Conservation (phyloP, 1,140 invertebrate species). For the Bombus picipes region DNA sequence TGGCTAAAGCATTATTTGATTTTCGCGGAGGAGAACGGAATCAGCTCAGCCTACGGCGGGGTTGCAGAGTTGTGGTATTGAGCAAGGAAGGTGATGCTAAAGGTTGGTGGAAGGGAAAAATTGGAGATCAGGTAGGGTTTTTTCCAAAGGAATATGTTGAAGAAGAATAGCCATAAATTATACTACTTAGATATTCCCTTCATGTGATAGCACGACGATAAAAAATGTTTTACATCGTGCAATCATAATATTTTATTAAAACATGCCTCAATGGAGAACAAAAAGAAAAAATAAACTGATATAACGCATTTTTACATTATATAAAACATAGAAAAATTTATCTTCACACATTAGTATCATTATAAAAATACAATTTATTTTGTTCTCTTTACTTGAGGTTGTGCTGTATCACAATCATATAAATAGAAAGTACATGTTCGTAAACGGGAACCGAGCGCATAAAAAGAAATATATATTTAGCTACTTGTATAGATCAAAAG, state of each 20-base stretch:
- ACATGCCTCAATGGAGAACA: conserved; percentile 40
- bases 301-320: conserved; percentile 49
- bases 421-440: conserved; percentile 56
- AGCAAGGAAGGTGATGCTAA: conserved; percentile 90
- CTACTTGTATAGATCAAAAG: conserved; percentile 51
- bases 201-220: conserved; percentile 33
- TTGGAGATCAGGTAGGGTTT: conserved; percentile 86
- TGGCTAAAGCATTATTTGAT: conserved; percentile 90
- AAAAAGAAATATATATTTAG: conserved; percentile 54
- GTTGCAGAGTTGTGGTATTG: conserved; percentile 90
- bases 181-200: conserved; percentile 34
- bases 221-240: conserved; percentile 47
- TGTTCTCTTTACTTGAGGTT: conserved; percentile 40
- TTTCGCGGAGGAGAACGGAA: conserved; percentile 88
- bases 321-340: conserved; percentile 48
- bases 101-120: conserved; percentile 92
- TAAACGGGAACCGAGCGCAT: conserved; percentile 16
- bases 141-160: conserved; percentile 87
- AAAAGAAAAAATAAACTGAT: conserved; percentile 20
- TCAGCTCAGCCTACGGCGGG: conserved; percentile 90
- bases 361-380: conserved; percentile 40
- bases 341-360: conserved; percentile 28
- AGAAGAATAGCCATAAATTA: conserved; percentile 75
- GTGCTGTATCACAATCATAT: conserved; percentile 45
- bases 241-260: conserved; percentile 54